Evolutionary conservation across 1,140 invertebrate species (phyloP), one percentile per base, ranked within the genome.

Genomic region (Cecropterus lyciades): DNA sequence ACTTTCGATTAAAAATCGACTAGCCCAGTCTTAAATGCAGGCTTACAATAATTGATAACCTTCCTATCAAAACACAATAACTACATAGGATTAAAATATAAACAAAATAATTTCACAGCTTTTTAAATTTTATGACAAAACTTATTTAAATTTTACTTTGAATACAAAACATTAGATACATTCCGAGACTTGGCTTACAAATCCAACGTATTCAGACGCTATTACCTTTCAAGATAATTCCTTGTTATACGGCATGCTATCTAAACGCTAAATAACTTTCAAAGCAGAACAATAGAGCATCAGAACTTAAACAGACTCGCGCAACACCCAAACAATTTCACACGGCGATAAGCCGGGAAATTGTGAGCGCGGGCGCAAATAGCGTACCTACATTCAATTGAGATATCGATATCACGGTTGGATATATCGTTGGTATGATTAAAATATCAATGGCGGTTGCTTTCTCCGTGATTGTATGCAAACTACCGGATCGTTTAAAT

Each of bases 381-480:
- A 48, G 24, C 43, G 56, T 67, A 62, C 51, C 30, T 66, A 62
- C 69, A 62, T 62, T 62, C 70, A 69, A 80, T 82, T 78, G 77
- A 81, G 76, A 82, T 82, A 88, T 86, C 78, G 80, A 84, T 87
- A 85, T 79, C 80, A 80, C 73, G 74, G 72, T 45, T 67, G 67
- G 73, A 82, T 83, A 84, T 82, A 85, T 79, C 59, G 64, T 72
- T 67, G 45, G 72, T 68, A 77, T 77, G 82, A 89, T 89, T 89
- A 89, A 87, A 89, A 85, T 89, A 89, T 89, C 85, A 85, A 78
- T 85, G 73, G 71, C 57, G 59, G 46, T 45, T 56, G 70, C 85
- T 87, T 88, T 90, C 84, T 73, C 87, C 72, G 46, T 84, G 79
- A 88, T 90, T 90, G 85, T 86, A 88, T 86, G 83, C 87, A 82